Conservation (phyloP, 2,113 vertebrate genomes). For the Cyanocitta stelleri region DNA sequence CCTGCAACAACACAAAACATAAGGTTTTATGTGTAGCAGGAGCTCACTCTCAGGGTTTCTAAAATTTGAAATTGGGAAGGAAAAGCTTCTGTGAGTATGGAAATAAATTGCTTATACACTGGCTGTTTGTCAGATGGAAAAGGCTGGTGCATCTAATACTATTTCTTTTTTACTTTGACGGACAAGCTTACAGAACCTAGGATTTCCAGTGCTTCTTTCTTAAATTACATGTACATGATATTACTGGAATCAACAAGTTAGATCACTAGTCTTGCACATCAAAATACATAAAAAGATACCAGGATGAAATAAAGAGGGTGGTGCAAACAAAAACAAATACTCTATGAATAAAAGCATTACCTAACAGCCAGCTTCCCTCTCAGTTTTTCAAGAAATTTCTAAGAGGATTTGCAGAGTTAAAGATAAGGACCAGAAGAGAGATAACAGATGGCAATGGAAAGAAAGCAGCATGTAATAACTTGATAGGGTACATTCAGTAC, state of each 20-base stretch:
- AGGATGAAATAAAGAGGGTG: conserved; percentile 4
- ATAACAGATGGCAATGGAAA: conserved; percentile 59
- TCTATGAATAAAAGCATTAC: not conserved
- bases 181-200: not conserved
- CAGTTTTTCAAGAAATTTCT: conserved; percentile 5
- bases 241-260: not conserved
- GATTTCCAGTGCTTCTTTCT: not conserved
- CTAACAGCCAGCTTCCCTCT: not conserved
- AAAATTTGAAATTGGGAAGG: not conserved
- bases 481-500: conserved; percentile 48
- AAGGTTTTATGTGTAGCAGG: not conserved
- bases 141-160: not conserved
- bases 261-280: not conserved
- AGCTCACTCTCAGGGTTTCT: not conserved
- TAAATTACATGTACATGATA: not conserved
- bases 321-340: not conserved
- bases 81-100: not conserved
- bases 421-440: conserved; percentile 55
- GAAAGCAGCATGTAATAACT: conserved; percentile 54
- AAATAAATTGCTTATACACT: not conserved
- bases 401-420: conserved; percentile 39
- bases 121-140: not conserved
- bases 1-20: not conserved
- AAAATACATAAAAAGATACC: not conserved
- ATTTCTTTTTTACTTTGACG: not conserved